Evolutionary conservation across 2,888 invertebrate species (phyloP), one percentile per base, ranked within the genome.

Genomic region (Calameuta filiformis): DNA sequence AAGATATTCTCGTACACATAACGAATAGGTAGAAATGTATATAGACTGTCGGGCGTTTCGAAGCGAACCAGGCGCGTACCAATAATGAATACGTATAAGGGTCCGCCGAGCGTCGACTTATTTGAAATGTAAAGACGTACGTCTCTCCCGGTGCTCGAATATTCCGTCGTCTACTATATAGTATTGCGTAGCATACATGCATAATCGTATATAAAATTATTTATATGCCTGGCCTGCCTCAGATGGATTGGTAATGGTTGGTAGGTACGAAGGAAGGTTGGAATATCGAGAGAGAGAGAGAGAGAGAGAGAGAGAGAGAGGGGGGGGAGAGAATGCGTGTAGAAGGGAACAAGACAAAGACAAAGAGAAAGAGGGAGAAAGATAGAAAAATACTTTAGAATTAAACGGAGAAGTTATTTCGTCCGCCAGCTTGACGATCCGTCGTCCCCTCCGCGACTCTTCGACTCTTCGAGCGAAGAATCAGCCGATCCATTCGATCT

Each of bases 71-170:
- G 84, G 84, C 87, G 87, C 87, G 88, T 87, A 86, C 85, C 87
- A 89, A 88, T 89, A 75, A 89, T 88, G 89, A 88, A 89, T 89
- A 88, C 88, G 87, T 88, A 89, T 88, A 88, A 88, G 89, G 88
- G 80, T 81, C 81, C 75, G 40, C 71, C 83, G 84, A 87, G 86
- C 84, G 85, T 87, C 84, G 88, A 90, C 89, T 89, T 88, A 90
- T 90, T 90, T 90, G 89, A 90, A 90, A 90, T 90, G 88, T 90
- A 89, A 90, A 89, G 87, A 89, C 86, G 85, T 83, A 84, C 83
- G 81, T 37, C 73, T 73, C 73, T 73, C 73, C 33, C 73, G 76
- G 77, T 77, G 35, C 35, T 73, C 85, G 80, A 83, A 85, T 85
- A 85, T 85, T 85, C 82, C 84, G 81, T 69, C 84, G 81, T 69